Evolutionary conservation across 2,888 invertebrate genomes (phyloP).

Genomic region (Agonopterix subpropinquella): DNA sequence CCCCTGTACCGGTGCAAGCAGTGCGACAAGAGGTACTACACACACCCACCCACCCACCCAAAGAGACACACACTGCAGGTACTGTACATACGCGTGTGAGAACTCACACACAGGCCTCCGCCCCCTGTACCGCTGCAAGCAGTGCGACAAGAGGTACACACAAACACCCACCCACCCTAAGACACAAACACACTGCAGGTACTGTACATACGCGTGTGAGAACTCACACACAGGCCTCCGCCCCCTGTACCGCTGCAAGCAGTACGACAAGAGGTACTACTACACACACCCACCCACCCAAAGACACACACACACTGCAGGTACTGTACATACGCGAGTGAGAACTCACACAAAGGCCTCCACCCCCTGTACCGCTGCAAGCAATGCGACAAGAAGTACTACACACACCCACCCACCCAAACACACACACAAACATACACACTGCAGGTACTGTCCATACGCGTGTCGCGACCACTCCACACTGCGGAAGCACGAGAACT

Average conservation of each 20-base stretch:
- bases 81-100: background rate
- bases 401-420: too few species aligned
- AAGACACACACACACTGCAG: background rate
- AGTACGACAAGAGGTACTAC: constrained; percentile 35
- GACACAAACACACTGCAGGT: constrained; percentile 29
- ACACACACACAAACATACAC: background rate
- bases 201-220: constrained; percentile 52
- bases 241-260: constrained; percentile 31
- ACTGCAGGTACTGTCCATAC: constrained; percentile 48
- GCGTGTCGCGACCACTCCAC: constrained; percentile 55
- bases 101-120: constrained; percentile 1
- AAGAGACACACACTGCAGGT: background rate
- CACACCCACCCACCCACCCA: background rate
- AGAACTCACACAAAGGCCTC: background rate
- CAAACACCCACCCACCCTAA: too few species aligned
- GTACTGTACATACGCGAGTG: background rate
- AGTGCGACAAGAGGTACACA: constrained; percentile 35
- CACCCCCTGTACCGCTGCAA: constrained; percentile 32
- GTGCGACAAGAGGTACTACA: constrained; percentile 33
- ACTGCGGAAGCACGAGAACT: constrained; percentile 38
- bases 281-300: background rate
- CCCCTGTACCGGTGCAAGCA: constrained; percentile 32
- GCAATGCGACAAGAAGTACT: constrained; percentile 35
- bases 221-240: constrained; percentile 36
- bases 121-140: constrained; percentile 31